Evolutionary conservation across 2,888 invertebrate species (phyloP).

Genomic region (Drosophila picticornis): DNA sequence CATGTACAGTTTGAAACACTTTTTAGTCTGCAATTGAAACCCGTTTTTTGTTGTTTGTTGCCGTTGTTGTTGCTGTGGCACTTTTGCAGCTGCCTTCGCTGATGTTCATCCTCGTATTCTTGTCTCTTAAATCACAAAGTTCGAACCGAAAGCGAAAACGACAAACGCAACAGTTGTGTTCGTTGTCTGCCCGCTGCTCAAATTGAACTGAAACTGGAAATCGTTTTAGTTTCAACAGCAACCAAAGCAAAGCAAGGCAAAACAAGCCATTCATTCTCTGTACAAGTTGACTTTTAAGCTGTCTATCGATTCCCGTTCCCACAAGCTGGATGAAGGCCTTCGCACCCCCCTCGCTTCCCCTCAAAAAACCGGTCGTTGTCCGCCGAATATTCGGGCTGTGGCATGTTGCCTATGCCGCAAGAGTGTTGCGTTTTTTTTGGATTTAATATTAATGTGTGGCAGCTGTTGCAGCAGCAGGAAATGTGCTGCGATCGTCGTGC

Average conservation of each 20-base stretch:
- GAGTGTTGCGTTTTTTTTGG: constrained; percentile 41
- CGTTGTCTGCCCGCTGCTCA: constrained; percentile 73
- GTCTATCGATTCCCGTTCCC: constrained; percentile 73
- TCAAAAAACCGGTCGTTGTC: constrained; percentile 68
- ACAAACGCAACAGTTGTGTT: constrained; percentile 54
- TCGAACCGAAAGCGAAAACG: constrained; percentile 65
- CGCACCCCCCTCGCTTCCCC: constrained; percentile 13
- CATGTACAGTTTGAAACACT: constrained; percentile 16
- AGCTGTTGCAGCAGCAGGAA: constrained; percentile 58
- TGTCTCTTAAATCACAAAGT: constrained; percentile 61
- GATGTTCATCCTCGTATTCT: constrained; percentile 66
- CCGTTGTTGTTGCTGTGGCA: constrained; percentile 51
- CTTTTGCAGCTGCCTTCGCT: constrained; percentile 73
- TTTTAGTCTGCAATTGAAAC: constrained; percentile 66
- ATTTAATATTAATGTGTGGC: constrained; percentile 66
- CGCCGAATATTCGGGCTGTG: constrained; percentile 74
- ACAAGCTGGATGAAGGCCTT: constrained; percentile 55
- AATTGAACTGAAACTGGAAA: constrained; percentile 82
- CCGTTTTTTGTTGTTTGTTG: constrained; percentile 46
- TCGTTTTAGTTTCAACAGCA: constrained; percentile 46
- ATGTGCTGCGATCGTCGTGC: constrained; percentile 44
- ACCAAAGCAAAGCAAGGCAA: constrained; percentile 10
- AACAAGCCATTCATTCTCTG: constrained; percentile 29
- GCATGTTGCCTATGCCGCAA: constrained; percentile 69
- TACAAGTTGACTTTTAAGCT: constrained; percentile 46